phyloP scores from a whole-genome alignment of 1,140 invertebrate species.

The Mercenaria mercenaria region DNA sequence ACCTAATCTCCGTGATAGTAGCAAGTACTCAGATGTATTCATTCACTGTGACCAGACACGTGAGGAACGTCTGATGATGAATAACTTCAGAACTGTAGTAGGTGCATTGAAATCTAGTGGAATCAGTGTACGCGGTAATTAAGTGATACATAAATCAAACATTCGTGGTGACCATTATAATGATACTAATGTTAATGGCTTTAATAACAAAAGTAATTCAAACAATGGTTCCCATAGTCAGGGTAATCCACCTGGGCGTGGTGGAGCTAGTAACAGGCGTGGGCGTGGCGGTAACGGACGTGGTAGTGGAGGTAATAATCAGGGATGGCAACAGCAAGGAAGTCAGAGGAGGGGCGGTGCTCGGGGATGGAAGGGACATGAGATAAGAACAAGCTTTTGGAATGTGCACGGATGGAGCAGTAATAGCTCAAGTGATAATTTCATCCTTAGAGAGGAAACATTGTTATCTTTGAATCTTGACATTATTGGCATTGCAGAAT shows the following conservation, averaged over 20 bases:
- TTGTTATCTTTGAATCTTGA: slow-evolving; percentile 54
- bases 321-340: too few relatives aligned
- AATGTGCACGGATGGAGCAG: too few relatives aligned
- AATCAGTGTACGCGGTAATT: background rate
- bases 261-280: background rate
- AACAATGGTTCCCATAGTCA: too few relatives aligned
- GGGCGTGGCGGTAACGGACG: background rate
- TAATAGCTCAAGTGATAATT: too few relatives aligned
- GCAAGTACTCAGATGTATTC: too few relatives aligned
- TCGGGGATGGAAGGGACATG: background rate
- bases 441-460: too few relatives aligned
- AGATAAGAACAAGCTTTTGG: too few relatives aligned
- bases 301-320: too few relatives aligned
- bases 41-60: background rate
- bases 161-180: too few relatives aligned
- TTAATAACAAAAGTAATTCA: background rate
- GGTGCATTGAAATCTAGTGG: background rate
- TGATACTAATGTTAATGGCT: too few relatives aligned
- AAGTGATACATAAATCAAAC: background rate
- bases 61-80: background rate
- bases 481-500: slow-evolving; percentile 63
- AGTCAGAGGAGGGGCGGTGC: too few relatives aligned
- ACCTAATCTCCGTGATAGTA: too few relatives aligned
- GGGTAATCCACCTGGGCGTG: background rate
- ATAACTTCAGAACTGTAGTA: background rate